Conservation (phyloP, 2,888 invertebrate genomes). For the Lepidonotus clava region DNA sequence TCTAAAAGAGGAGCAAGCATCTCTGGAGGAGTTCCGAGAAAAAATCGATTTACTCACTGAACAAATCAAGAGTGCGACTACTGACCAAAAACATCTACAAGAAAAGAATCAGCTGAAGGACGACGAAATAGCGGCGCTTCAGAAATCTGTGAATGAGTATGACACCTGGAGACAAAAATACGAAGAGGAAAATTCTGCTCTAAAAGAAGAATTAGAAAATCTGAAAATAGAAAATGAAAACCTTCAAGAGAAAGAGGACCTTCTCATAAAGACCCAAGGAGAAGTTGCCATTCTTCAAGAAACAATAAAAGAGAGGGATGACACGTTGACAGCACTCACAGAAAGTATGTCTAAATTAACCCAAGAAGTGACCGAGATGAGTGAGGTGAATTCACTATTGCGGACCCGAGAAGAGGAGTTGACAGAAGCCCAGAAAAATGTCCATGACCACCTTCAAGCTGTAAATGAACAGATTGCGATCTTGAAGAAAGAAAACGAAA, state of each 20-base stretch:
- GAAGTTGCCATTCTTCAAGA: conserved; percentile 14
- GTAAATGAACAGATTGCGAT: conserved; percentile 33
- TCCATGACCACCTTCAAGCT: not conserved
- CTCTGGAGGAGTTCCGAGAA: not conserved
- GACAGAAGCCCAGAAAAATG: not conserved
- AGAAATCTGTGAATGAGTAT: not conserved
- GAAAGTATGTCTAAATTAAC: not conserved
- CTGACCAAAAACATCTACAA: not conserved
- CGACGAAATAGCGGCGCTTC: not conserved
- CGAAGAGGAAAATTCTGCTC: not conserved
- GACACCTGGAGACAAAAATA: not conserved
- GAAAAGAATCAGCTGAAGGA: not conserved
- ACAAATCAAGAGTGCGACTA: not conserved
- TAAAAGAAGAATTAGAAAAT: not conserved
- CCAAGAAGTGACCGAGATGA: not conserved
- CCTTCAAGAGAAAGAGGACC: not conserved
- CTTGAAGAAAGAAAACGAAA: conserved; percentile 9
- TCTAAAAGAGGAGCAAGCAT: not conserved
- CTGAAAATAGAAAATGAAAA: not conserved
- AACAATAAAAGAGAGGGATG: not conserved
- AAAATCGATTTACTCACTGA: not conserved
- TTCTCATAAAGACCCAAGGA: not conserved
- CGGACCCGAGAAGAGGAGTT: not conserved
- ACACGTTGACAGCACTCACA: not conserved
- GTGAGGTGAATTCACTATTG: not conserved